These are phyloP conservation scores for Danio kyathit DNA, from an alignment of 2,797 vertebrate species.

Conservation along the genomic window DNA sequence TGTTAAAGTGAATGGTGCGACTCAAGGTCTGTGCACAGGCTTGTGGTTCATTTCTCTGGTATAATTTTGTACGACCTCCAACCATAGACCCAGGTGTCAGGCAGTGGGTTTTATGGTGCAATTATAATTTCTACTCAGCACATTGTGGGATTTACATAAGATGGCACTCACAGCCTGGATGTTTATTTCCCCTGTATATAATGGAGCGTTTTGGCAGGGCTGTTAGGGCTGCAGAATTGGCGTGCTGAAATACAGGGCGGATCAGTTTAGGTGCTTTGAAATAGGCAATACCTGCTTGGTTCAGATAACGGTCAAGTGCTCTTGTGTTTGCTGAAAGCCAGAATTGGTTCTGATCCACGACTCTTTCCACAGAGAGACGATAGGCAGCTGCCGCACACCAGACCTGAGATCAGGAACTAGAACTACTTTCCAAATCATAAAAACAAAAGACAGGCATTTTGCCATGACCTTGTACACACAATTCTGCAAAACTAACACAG, in stretches of 20 bases:
- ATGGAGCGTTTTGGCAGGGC: conserved; percentile 16
- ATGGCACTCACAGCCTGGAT: not conserved
- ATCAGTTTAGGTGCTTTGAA: conserved; percentile 14
- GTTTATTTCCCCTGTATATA: conserved; percentile 41
- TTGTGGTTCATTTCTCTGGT: not conserved
- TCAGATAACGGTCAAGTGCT: conserved; percentile 50
- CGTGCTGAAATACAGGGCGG: conserved; percentile 41
- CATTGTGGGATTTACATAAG: conserved; percentile 39
- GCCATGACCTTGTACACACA: not conserved
- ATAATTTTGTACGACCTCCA: not conserved
- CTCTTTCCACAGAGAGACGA: conserved; percentile 22
- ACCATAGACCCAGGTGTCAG: conserved; percentile 16
- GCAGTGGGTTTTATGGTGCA: not conserved
- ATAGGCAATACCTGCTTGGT: conserved; percentile 50
- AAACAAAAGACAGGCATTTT: not conserved
- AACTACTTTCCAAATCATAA: not conserved
- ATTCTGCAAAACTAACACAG: not conserved
- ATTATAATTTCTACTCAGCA: conserved; percentile 23
- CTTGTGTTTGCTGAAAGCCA: conserved; percentile 55
- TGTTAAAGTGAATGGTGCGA: conserved; percentile 1
- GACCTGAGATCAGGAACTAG: not conserved
- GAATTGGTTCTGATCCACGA: conserved; percentile 43
- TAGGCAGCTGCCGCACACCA: conserved; percentile 33
- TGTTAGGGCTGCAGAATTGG: conserved; percentile 51
- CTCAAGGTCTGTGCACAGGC: not conserved